Percentiles rank a stretch among this genome's conserved stretches.
Conservation (phyloP, 2,888 invertebrate genomes). For the Cryptophagus acutangulus region DNA sequence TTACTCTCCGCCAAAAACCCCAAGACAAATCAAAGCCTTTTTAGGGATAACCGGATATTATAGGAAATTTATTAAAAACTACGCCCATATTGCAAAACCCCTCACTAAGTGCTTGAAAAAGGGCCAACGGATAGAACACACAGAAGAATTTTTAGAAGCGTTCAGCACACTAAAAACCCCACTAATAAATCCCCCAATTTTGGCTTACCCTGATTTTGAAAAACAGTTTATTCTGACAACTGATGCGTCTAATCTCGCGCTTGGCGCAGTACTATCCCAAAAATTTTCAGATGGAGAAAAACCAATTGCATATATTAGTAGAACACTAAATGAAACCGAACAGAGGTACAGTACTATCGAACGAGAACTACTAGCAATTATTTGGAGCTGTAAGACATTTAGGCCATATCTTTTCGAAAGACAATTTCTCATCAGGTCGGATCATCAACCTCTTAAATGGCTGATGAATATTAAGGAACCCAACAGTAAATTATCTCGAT, state of each 20-base stretch:
- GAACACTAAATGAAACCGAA: constrained; percentile 23
- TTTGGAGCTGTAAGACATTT: constrained; percentile 21
- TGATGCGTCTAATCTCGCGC: constrained; percentile 25
- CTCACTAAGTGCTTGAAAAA: constrained; percentile 19
- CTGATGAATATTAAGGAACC: constrained; percentile 28
- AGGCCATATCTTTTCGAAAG: constrained; percentile 21
- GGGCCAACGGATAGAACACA: constrained; percentile 8
- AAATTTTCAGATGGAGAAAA: constrained; percentile 16
- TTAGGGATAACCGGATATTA: constrained; percentile 15
- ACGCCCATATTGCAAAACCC: constrained; percentile 17
- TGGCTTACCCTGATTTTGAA: constrained; percentile 24
- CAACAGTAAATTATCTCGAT: constrained; percentile 29
- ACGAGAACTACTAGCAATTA: constrained; percentile 27
- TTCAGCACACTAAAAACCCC: constrained; percentile 15
- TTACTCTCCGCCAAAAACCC: constrained; percentile 11
- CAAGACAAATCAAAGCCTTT: constrained; percentile 12
- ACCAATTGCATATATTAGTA: constrained; percentile 26
- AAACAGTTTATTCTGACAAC: constrained; percentile 24
- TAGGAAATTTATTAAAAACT: constrained; percentile 13
- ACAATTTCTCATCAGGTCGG: constrained; percentile 34
- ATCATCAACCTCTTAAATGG: constrained; percentile 35
- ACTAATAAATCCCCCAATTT: constrained; percentile 14
- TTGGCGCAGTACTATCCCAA: constrained; percentile 27
- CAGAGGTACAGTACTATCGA: constrained; percentile 23
- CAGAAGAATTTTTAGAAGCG: constrained; percentile 7